Evolutionary conservation across 2,888 invertebrate species (phyloP), one percentile per base, ranked within the genome.

Genomic region (Lithosia quadra): DNA sequence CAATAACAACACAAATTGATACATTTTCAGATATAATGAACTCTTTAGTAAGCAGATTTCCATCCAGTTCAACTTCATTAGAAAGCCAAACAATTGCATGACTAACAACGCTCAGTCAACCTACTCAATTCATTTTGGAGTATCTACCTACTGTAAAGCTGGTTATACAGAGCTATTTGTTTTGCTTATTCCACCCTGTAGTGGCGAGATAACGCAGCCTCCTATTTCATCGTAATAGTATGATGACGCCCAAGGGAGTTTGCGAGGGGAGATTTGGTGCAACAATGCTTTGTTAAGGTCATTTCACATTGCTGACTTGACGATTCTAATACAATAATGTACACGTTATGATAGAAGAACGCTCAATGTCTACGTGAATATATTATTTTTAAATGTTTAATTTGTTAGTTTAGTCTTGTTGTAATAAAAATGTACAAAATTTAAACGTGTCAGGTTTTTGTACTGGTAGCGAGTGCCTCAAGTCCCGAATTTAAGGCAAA

Each of bases 141-240:
- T 57, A 62, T 18, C 15, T 61, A 61, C 57, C 56, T 55, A 28
- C 36, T 57, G 53, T 66, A 21, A 58, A 72, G 58, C 65, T 69
- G 63, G 82, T 78, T 80, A 82, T 72, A 78, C 67, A 77, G 72
- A 78, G 80, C 86, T 86, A 91, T 92, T 91, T 91, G 88, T 91
- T 89, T 89, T 85, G 88, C 88, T 91, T 88, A 89, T 89, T 85
- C 83, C 83, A 72, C 85, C 81, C 88, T 86, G 88, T 84, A 79
- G 79, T 75, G 73, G 69, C 65, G 77, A 88, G 91, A 92, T 91
- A 92, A 90, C 87, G 81, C 72, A 74, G 72, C 74, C 82, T 84
- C 84, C 89, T 90, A 91, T 91, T 91, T 91, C 90, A 91, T 89
- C 86, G 86, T 91, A 91, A 92, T 91, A 86, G 90, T 86, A 85